A percentile compares a stretch with the other conserved stretches of the same genome.
phyloP scores from a whole-genome alignment of 2,113 vertebrate genomes.

The Ceratotherium simum region DNA sequence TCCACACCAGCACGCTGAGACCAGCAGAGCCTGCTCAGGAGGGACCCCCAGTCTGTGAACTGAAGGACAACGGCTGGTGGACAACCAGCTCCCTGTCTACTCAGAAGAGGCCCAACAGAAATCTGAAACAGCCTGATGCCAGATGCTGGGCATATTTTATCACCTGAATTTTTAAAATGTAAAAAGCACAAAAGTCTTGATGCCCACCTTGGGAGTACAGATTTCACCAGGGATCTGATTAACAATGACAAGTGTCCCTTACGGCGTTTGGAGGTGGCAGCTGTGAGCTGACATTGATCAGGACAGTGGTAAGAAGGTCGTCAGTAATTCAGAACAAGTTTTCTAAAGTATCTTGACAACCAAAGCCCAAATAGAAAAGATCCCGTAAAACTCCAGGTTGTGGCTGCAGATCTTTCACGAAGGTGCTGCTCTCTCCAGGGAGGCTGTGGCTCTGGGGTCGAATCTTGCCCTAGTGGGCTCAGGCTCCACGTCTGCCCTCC shows the following conservation, averaged over 20 bases:
- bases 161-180: neutral
- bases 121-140: neutral
- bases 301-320: neutral
- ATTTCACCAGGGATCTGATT: neutral
- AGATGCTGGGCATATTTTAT: too few species aligned
- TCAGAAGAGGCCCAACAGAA: neutral
- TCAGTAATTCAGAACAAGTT: neutral
- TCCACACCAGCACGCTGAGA: neutral
- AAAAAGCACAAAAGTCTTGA: neutral
- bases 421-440: neutral
- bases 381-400: neutral
- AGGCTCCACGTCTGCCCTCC: neutral
- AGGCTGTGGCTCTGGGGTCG: neutral
- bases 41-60: neutral
- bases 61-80: neutral
- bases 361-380: neutral
- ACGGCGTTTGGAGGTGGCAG: neutral
- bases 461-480: neutral
- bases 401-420: neutral
- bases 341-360: neutral
- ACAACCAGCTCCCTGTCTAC: neutral
- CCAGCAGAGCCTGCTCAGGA: neutral
- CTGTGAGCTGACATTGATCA: too few species aligned
- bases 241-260: neutral
- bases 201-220: neutral